Conservation (phyloP, 2,113 vertebrate species). For the human region GRCh38 chr3:102533501-102534000, state of each 20-base stretch:
- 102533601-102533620: neutral
- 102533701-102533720: neutral
- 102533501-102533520: too few species aligned
- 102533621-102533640: neutral
- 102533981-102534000: neutral
- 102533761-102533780: neutral
- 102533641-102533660: neutral
- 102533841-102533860: neutral
- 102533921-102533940: neutral
- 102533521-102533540: too few species aligned
- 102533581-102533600: neutral
- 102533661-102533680: neutral
- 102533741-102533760: neutral
- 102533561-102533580: too few species aligned
- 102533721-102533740: neutral
- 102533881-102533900: neutral
- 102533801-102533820: neutral
- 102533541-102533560: too few species aligned
- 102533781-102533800: neutral
- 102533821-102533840: neutral
- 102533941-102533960: neutral
- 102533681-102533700: fast-evolving
- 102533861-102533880: neutral
- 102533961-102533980: neutral
- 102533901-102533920: neutral